phyloP scores from a whole-genome alignment of 2,888 invertebrate species.

The Polia nebulosa region DNA sequence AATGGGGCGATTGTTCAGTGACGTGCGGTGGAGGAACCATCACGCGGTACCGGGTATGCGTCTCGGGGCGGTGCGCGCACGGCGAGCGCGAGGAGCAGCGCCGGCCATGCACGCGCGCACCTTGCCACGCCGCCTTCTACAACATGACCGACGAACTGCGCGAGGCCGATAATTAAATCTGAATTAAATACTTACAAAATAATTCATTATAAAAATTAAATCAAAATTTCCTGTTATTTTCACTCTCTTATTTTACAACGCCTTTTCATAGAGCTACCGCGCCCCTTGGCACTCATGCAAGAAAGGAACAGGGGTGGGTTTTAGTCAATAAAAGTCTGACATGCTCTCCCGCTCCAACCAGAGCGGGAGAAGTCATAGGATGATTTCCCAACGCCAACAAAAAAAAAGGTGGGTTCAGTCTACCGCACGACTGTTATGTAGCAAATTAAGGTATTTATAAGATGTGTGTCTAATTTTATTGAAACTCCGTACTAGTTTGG shows the following conservation, averaged over 20 bases:
- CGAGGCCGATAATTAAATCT: conserved; percentile 57
- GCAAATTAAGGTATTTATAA: no score
- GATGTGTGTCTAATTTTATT: no score
- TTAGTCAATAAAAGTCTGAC: no score
- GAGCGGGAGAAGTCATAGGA: no score
- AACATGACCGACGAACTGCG: conserved; percentile 61
- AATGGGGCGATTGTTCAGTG: conserved; percentile 84
- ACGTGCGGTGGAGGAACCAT: conserved; percentile 81
- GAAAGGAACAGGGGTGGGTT: no score
- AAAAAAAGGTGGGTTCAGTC: no score
- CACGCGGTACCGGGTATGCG: conserved; percentile 77
- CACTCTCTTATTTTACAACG: neutral
- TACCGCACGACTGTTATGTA: neutral
- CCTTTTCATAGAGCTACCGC: neutral
- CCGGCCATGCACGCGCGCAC: conserved; percentile 76
- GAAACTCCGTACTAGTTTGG: no score
- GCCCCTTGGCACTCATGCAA: no score
- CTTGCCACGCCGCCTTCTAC: conserved; percentile 67
- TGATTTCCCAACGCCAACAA: no score
- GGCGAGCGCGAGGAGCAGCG: conserved; percentile 84
- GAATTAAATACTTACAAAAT: neutral
- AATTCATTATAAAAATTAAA: neutral
- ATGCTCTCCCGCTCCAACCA: no score
- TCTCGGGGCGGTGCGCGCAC: conserved; percentile 82
- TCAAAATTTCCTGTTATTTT: neutral